Evolutionary conservation across 2,113 vertebrate genomes (phyloP).

Genomic region (Nerophis ophidion): DNA sequence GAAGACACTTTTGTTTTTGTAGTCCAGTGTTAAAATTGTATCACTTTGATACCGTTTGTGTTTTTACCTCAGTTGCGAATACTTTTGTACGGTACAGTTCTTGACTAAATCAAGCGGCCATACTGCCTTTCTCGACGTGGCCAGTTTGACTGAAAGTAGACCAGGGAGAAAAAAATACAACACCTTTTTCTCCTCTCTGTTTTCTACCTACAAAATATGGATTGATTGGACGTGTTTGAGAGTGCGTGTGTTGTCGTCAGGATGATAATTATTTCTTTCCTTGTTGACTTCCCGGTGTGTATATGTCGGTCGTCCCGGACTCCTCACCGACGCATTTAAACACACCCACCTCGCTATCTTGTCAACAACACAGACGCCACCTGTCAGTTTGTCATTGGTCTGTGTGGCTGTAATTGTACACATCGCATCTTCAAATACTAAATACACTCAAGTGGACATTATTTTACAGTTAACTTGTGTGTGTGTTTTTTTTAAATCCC

Average conservation of each 20-base stretch:
- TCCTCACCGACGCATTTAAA: conserved; percentile 64
- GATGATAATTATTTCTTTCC: conserved; percentile 36
- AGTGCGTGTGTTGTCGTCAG: conserved; percentile 20
- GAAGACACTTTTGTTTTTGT: conserved; percentile 21
- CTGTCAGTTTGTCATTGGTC: conserved; percentile 51
- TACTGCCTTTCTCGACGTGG: conserved; percentile 61
- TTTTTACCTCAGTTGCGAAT: conserved; percentile 61
- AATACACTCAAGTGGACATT: background rate
- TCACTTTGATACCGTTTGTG: conserved; percentile 64
- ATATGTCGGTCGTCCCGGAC: conserved; percentile 61
- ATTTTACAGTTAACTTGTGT: background rate
- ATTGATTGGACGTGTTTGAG: conserved; percentile 18
- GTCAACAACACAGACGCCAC: conserved; percentile 54
- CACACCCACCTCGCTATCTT: conserved; percentile 60
- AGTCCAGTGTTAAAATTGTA: conserved; percentile 45
- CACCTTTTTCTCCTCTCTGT: conserved; percentile 40
- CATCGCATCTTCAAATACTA: too few relatives aligned
- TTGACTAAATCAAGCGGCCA: conserved; percentile 49
- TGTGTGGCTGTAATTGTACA: background rate
- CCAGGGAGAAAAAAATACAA: conserved; percentile 11
- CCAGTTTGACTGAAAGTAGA: conserved; percentile 26
- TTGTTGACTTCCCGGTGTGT: conserved; percentile 56
- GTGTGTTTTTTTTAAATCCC: background rate
- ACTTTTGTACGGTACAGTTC: conserved; percentile 60
- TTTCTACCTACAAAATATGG: conserved; percentile 61